Conservation (phyloP, 2,797 vertebrate genomes). For the Chaetodon trifasciatus region DNA sequence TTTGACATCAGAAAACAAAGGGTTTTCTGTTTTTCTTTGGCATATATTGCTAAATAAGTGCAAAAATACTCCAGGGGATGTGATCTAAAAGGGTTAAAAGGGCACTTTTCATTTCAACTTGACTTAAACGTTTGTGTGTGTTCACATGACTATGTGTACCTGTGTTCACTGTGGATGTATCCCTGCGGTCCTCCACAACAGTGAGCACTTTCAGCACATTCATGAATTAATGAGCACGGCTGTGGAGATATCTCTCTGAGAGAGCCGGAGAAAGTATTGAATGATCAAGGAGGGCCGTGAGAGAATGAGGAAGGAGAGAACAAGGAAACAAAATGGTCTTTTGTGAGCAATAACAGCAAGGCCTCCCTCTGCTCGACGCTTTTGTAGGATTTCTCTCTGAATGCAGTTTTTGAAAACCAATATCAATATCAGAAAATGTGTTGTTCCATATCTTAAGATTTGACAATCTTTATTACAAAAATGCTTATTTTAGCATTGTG, state of each 20-base stretch:
- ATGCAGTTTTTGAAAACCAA: slow-evolving; percentile 41
- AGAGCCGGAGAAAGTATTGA: slow-evolving; percentile 45
- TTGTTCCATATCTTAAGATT: background rate
- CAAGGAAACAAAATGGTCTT: slow-evolving; percentile 48
- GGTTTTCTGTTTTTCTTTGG: too few relatives aligned
- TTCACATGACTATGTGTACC: background rate
- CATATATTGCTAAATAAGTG: too few relatives aligned
- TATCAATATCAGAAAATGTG: slow-evolving; percentile 29
- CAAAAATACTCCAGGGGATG: too few relatives aligned
- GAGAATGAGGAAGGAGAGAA: slow-evolving; percentile 38
- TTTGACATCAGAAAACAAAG: too few relatives aligned
- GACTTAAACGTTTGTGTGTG: background rate
- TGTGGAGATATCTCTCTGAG: slow-evolving; percentile 40
- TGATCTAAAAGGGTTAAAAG: too few relatives aligned
- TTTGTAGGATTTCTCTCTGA: slow-evolving; percentile 25
- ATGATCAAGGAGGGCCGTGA: slow-evolving; percentile 34
- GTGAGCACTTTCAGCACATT: slow-evolving; percentile 35
- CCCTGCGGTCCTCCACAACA: slow-evolving; percentile 12
- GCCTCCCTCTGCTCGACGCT: slow-evolving; percentile 24
- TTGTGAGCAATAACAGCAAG: slow-evolving; percentile 35
- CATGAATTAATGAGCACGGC: slow-evolving; percentile 59
- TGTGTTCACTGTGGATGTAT: background rate
- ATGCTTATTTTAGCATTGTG: background rate
- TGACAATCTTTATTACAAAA: background rate
- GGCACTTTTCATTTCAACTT: too few relatives aligned